These are phyloP conservation scores for Stegostoma tigrinum DNA, from an alignment of 2,113 vertebrate species.

Conservation along the genomic window DNA sequence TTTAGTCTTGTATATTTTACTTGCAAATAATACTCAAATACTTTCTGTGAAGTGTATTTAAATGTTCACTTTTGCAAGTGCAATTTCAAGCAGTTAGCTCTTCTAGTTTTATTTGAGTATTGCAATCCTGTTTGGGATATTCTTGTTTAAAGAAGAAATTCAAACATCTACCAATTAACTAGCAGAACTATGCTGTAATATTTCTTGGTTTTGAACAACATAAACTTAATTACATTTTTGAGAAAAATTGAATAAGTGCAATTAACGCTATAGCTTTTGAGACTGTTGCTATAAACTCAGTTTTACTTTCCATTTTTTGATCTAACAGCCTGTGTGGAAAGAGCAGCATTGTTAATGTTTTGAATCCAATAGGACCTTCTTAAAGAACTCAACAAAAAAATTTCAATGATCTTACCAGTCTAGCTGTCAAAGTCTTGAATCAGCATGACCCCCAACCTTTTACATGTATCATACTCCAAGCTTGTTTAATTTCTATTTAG, in stretches of 20 bases:
- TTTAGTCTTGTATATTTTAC: background rate
- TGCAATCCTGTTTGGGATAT: background rate
- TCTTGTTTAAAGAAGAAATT: background rate
- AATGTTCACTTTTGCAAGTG: background rate
- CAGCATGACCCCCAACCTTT: background rate
- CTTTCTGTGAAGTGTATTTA: constrained; percentile 20
- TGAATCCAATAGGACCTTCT: too few species aligned
- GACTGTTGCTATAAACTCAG: background rate
- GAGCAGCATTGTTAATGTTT: too few species aligned
- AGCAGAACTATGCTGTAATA: background rate
- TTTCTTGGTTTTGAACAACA: background rate
- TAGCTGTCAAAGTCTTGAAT: background rate
- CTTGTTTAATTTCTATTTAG: background rate
- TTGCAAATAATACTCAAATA: background rate
- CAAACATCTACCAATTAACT: background rate
- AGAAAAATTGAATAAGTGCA: background rate
- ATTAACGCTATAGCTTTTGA: background rate
- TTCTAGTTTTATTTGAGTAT: background rate
- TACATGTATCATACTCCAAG: background rate
- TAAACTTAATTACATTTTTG: background rate
- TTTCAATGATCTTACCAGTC: background rate
- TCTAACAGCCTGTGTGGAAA: too few species aligned
- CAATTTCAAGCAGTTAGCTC: background rate
- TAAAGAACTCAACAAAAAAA: too few species aligned
- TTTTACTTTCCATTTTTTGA: background rate